Base-by-base conservation (phyloP, 2,888 invertebrate species). In the Zhuqinia jingwanae region DNA sequence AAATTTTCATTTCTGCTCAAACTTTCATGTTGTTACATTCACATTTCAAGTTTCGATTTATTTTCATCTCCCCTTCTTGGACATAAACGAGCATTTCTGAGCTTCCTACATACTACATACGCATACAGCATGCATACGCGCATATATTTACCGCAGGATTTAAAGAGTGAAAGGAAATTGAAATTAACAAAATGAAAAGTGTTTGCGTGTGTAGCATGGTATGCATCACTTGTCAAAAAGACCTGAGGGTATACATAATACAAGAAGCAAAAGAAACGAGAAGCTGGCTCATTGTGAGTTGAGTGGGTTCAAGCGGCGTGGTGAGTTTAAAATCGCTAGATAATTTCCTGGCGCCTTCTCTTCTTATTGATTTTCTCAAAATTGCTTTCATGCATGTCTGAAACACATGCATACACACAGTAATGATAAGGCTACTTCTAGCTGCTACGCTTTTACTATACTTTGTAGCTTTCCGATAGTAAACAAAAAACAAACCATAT, bases 321-420 rank as follows among this genome's bases (percentile, higher is more conserved):
- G 58, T 58, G 42, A 10, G 30, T 42, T 58, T 60, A 42, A 77
- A 77, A 77, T 77, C 42, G 53, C 36, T 17, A 58, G 77, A 77
- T 77, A 60, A 77, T 58, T 76, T 56, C 76, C 58, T 60, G 77
- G 77, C 58, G 77, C 77, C 77, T 77, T 60, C 58, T 77, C 42
- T 58, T 30, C 60, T 30, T 77, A 77, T 77, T 77, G 77, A 77
- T 77, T 77, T 76, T 76, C 42, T 58, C 56, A 58, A 56, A 42
- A 76, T 58, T 76, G 76, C 50, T 70, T 50, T 47, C 47, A 50
- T 70, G 75, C 36, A 56, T 53, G 56, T 76, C 30, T 17, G 53
- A 15, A 17, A 42, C 42, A 65, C 65, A 65, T 65, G 17, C 6
- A 1, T 45, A 20, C 20, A 45, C 25, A 25, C 17, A 20, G 27